These are phyloP conservation scores for Leptinotarsa undecemlineata DNA, from an alignment of 1,140 invertebrate genomes.

Conservation along the genomic window DNA sequence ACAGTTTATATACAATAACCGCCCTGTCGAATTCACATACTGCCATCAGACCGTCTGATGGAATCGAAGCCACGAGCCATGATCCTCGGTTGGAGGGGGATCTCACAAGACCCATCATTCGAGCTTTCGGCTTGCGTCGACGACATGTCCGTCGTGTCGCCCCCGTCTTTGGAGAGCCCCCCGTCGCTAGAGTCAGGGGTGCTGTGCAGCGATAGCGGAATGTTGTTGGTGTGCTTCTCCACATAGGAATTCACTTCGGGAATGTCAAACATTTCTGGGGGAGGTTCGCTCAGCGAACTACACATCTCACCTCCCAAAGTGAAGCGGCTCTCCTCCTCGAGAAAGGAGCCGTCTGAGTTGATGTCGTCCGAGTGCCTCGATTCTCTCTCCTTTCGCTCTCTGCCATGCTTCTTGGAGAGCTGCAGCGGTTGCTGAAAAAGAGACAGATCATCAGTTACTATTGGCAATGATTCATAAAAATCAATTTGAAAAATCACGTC, in stretches of 20 bases:
- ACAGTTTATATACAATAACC: conserved; percentile 25
- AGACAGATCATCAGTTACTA: too few species aligned
- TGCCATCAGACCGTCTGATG: conserved; percentile 29
- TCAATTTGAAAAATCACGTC: too few species aligned
- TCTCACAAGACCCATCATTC: conserved; percentile 48
- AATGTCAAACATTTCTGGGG: conserved; percentile 55
- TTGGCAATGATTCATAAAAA: too few species aligned
- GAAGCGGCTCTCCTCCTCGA: conserved; percentile 44
- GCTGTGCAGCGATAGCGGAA: conserved; percentile 14
- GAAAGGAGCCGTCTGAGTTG: conserved; percentile 21
- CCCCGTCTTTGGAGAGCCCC: conserved; percentile 30
- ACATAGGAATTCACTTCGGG: conserved; percentile 3
- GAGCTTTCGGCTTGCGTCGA: conserved; percentile 39
- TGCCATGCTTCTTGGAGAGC: neutral
- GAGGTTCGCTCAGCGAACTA: conserved; percentile 53
- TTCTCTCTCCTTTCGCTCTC: conserved; percentile 12
- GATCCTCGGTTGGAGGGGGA: conserved; percentile 49
- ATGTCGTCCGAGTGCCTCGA: conserved; percentile 4
- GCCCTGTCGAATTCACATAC: conserved; percentile 39
- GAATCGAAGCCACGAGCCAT: conserved; percentile 36
- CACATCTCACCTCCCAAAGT: conserved; percentile 51
- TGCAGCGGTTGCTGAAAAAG: neutral
- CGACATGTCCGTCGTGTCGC: conserved; percentile 35
- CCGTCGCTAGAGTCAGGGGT: conserved; percentile 20
- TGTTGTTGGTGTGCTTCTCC: conserved; percentile 5